Conservation (phyloP, 2,797 vertebrate genomes). For the Pterois miles region DNA sequence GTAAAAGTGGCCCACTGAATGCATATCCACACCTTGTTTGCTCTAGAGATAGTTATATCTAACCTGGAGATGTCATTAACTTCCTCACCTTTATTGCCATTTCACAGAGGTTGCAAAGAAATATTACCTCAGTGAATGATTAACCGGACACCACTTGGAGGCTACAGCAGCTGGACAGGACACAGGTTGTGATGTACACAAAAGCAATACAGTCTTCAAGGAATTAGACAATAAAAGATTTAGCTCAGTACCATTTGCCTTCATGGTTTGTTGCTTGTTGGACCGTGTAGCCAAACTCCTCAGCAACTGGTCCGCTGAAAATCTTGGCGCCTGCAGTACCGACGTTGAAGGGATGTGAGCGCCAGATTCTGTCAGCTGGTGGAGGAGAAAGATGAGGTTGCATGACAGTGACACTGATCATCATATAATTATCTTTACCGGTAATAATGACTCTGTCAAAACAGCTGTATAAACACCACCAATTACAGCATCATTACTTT, state of each 20-base stretch:
- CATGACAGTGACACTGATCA: neutral
- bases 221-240: neutral
- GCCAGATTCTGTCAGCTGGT: slow-evolving; percentile 56
- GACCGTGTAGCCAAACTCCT: slow-evolving; percentile 91
- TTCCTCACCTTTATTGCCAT: neutral
- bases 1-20: neutral
- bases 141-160: neutral
- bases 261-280: slow-evolving; percentile 87
- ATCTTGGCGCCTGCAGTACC: slow-evolving; percentile 88
- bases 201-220: neutral
- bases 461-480: neutral
- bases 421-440: neutral
- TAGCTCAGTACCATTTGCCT: slow-evolving; percentile 88
- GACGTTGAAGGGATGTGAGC: slow-evolving; percentile 85
- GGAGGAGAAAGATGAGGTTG: slow-evolving; percentile 8
- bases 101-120: neutral
- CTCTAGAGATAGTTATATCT: neutral
- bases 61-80: neutral
- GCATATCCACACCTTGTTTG: neutral
- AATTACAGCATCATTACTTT: neutral
- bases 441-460: neutral
- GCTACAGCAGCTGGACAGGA: no score
- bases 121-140: neutral
- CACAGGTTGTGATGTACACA: neutral
- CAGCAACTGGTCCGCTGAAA: slow-evolving; percentile 84